Base-by-base conservation (phyloP, 2,888 invertebrate genomes). In the Ligdia adustata region DNA sequence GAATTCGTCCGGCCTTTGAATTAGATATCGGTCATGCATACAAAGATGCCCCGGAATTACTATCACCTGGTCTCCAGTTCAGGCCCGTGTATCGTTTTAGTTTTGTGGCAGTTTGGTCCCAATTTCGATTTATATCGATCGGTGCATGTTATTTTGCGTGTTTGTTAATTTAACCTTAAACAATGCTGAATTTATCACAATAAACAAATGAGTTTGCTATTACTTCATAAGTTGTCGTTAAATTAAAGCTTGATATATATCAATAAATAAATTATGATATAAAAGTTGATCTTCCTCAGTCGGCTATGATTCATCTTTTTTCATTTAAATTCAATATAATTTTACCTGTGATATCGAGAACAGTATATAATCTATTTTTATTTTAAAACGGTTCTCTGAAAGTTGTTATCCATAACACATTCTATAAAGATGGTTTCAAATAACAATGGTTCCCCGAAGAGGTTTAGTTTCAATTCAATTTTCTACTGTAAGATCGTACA, bases 1-100 rank as follows among this genome's bases (percentile, higher is more conserved):
- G 62, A 62, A 69, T 60, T 60, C 62, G 70, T 71, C 74, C 75
- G 69, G 64, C 64, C 64, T 66, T 72, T 63, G 53, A 53, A 55
- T 59, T 55, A 61, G 50, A 60, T 68, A 68, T 69, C 64, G 70
- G 69, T 75, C 73, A 74, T 75, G 78, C 78, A 78, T 79, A 75
- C 72, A 62, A 68, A 79, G 55, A 64, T 62, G 54, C 33, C 52
- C 43, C 46, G 33, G 49, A 45, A 66, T 64, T 44, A 51, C 57
- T 58, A 57, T 66, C 60, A 61, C 52, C 64, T 64, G 57, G 55
- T 55, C 38, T 31, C n/a, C n/a, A n/a, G n/a, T n/a, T n/a, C n/a
- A n/a, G n/a, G n/a, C n/a, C 48, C 38, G 22, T 24, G 47, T 41
- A 52, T 37, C 27, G 49, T 35, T 45, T 48, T 14, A 14, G 34